Evolutionary conservation across 2,113 vertebrate species (phyloP).

Genomic region (Cottus gobio): DNA sequence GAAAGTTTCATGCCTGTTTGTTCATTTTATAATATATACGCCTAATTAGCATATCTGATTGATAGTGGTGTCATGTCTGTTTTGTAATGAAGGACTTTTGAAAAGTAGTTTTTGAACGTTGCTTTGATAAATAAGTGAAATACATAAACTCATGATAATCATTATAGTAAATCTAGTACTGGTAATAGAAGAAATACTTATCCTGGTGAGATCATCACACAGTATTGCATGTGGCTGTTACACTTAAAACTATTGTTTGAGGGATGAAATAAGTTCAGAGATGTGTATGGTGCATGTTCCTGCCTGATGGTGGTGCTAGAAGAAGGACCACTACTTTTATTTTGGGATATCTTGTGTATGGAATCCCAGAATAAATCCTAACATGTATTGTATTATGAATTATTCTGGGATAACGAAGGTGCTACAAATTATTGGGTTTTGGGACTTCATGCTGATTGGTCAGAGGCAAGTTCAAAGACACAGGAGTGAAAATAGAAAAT

Average conservation of each 20-base stretch:
- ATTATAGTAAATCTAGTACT: background rate
- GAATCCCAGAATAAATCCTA: background rate
- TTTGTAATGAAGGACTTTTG: background rate
- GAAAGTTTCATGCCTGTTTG: background rate
- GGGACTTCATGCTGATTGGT: too few relatives aligned
- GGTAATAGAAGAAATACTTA: background rate
- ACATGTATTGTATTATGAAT: background rate
- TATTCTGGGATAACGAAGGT: too few relatives aligned
- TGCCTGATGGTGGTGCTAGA: background rate
- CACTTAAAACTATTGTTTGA: background rate
- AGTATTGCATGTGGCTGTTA: background rate
- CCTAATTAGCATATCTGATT: background rate
- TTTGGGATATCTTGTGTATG: background rate
- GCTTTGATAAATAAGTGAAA: background rate
- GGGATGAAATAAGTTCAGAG: background rate
- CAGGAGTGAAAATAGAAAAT: too few relatives aligned
- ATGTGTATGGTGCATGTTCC: background rate
- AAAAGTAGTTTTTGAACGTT: background rate
- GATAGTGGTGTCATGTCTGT: background rate
- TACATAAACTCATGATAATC: background rate
- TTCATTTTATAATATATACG: background rate
- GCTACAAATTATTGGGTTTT: too few relatives aligned
- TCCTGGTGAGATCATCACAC: too few relatives aligned
- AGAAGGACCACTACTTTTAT: background rate
- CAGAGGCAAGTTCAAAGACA: too few relatives aligned